phyloP scores from a whole-genome alignment of 2,797 vertebrate species.

The Mionectes olivaceus region DNA sequence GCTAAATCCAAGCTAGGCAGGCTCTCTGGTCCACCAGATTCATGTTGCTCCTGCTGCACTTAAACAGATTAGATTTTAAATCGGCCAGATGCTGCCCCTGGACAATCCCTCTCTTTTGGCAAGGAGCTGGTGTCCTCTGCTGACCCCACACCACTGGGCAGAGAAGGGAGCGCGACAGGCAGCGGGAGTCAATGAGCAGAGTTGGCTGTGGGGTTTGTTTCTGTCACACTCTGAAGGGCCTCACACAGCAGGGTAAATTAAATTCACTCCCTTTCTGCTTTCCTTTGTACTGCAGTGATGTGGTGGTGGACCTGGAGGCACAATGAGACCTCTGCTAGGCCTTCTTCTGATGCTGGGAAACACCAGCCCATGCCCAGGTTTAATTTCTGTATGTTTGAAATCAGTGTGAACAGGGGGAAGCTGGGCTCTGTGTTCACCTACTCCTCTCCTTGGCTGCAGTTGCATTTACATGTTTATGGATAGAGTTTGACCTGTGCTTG shows the following conservation, averaged over 20 bases:
- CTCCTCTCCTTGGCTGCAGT: not conserved
- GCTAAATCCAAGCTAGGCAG: not conserved
- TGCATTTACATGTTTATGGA: not conserved
- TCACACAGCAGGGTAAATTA: accelerated
- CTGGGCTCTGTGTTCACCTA: not conserved
- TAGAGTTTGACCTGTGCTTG: not conserved
- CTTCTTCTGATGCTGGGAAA: not conserved
- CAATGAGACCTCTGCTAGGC: not conserved
- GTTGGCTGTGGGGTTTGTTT: not conserved
- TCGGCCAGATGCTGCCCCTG: not conserved
- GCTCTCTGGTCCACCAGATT: not conserved
- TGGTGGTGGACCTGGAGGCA: not conserved
- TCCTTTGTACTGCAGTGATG: not conserved
- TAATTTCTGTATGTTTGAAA: not conserved
- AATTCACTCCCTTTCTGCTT: not conserved
- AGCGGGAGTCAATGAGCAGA: not conserved
- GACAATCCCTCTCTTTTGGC: not conserved
- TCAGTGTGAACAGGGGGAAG: not conserved
- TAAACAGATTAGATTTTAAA: not conserved
- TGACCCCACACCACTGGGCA: not conserved
- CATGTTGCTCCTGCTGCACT: not conserved
- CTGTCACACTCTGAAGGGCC: not conserved
- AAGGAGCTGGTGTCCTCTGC: not conserved
- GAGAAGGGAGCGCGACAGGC: not conserved
- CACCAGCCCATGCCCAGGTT: not conserved